Conservation (phyloP, 2,797 vertebrate species). For the Bryconaethiops microstoma region DNA sequence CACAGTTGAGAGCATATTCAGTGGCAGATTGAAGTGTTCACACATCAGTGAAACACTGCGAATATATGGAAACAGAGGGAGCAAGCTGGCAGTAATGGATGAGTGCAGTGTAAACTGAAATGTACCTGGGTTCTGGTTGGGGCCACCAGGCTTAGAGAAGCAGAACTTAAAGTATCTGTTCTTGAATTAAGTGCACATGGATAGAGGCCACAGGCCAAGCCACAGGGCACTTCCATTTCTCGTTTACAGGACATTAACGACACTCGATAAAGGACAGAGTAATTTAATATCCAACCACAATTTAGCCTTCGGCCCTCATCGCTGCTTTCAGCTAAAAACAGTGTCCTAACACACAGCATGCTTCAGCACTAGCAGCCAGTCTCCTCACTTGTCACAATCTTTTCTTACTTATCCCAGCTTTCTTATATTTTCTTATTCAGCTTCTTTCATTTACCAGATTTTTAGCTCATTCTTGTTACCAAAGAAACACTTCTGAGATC, state of each 20-base stretch:
- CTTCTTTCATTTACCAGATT: neutral
- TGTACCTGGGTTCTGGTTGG: constrained; percentile 71
- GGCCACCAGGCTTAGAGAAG: constrained; percentile 62
- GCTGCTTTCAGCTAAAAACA: constrained; percentile 19
- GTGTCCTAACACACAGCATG: too few species aligned
- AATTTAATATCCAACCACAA: constrained; percentile 87
- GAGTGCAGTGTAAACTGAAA: constrained; percentile 56
- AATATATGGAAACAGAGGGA: constrained; percentile 14
- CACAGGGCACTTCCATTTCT: constrained; percentile 82
- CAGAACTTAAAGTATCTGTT: constrained; percentile 85
- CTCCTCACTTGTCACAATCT: constrained; percentile 8
- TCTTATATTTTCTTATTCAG: neutral
- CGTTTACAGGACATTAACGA: constrained; percentile 86
- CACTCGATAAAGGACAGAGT: constrained; percentile 89
- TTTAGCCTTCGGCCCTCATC: constrained; percentile 74
- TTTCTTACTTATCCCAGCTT: constrained; percentile 17
- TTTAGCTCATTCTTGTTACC: too few species aligned
- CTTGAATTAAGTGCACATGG: constrained; percentile 83
- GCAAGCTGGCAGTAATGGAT: constrained; percentile 45
- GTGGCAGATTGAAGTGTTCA: constrained; percentile 13
- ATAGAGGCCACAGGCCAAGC: constrained; percentile 75
- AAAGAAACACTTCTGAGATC: too few species aligned
- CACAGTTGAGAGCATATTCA: neutral
- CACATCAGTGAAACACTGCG: neutral
- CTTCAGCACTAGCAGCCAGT: neutral